Evolutionary conservation across 2,888 invertebrate genomes (phyloP), one percentile per base, ranked within the genome.

Genomic region (Agonopterix subpropinquella): DNA sequence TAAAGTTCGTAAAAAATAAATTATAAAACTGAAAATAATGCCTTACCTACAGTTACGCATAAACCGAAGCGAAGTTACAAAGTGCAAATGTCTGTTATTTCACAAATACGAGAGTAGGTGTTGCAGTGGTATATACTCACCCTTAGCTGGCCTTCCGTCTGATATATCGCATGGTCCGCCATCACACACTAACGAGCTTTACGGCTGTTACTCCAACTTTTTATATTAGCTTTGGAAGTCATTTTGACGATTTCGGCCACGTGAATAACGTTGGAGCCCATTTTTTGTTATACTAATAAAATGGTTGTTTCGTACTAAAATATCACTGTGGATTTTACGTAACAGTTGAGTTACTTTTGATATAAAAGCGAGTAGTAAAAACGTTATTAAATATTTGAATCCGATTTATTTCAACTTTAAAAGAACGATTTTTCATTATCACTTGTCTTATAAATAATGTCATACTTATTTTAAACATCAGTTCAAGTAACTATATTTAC

Each of bases 381-480:
- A 39, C n/a, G 39, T n/a, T 39, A 39, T n/a, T 15, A 35, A 45
- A 42, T 51, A 44, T 44, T 72, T 67, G 65, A 70, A 70, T 70
- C 73, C 70, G 61, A 75, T 86, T 84, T 86, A 86, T 83, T 85
- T 78, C 73, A 83, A 84, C 81, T 75, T 83, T 68, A 74, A 74
- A 81, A 79, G 77, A 77, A 82, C 73, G 69, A 64, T 66, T 70
- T 70, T 65, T 63, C 62, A 56, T 62, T 66, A 79, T 65, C 73
- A 76, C 77, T 69, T 73, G 63, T 60, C 75, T 80, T 83, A 80
- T 62, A 80, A 81, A 80, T 77, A 77, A 78, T 71, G 68, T 63
- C 44, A 28, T 70, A 70, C 76, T 80, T 80, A 81, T 64, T 54
- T 64, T 67, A 67, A 73, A 76, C 66, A 63, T 81, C 81, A 77